A percentile compares a stretch with the other conserved stretches of the same genome.
phyloP scores from a whole-genome alignment of 2,888 invertebrate genomes.

The Dasypogon diadema region DNA sequence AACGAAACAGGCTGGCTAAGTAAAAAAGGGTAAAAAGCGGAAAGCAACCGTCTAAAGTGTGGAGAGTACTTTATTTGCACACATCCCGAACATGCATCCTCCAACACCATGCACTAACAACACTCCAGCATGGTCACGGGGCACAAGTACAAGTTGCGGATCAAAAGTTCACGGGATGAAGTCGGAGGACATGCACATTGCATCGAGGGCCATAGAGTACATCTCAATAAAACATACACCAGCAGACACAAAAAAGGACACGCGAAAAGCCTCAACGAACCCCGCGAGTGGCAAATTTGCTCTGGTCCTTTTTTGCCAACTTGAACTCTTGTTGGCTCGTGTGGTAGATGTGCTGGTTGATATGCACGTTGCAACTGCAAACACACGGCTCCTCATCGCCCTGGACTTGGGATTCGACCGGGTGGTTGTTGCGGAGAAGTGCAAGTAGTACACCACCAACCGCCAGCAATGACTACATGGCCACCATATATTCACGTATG shows the following conservation, averaged over 20 bases:
- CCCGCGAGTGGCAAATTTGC: conserved; percentile 55
- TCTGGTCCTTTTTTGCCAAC: conserved; percentile 49
- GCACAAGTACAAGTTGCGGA: conserved; percentile 53
- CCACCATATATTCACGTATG: conserved; percentile 22
- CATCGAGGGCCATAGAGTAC: conserved; percentile 54
- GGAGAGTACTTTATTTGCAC: conserved; percentile 56
- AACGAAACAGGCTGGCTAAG: conserved; percentile 52
- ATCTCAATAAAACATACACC: conserved; percentile 55
- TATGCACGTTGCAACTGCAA: conserved; percentile 54
- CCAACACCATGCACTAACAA: conserved; percentile 52
- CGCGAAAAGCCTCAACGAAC: conserved; percentile 53
- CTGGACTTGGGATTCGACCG: neutral
- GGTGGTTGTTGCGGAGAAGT: conserved; percentile 52
- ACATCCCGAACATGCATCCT: conserved; percentile 56
- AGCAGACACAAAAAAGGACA: conserved; percentile 52
- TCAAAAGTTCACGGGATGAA: conserved; percentile 54
- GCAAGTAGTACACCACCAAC: conserved; percentile 46
- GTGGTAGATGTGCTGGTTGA: conserved; percentile 52
- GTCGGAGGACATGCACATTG: conserved; percentile 55
- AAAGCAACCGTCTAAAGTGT: conserved; percentile 55
- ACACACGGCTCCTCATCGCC: conserved; percentile 11
- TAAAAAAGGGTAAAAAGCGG: conserved; percentile 54
- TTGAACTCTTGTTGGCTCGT: conserved; percentile 44
- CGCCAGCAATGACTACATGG: conserved; percentile 54
- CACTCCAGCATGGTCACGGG: conserved; percentile 51